These are phyloP conservation scores for Drosophila birchii DNA, from an alignment of 2,888 invertebrate species.

Conservation along the genomic window DNA sequence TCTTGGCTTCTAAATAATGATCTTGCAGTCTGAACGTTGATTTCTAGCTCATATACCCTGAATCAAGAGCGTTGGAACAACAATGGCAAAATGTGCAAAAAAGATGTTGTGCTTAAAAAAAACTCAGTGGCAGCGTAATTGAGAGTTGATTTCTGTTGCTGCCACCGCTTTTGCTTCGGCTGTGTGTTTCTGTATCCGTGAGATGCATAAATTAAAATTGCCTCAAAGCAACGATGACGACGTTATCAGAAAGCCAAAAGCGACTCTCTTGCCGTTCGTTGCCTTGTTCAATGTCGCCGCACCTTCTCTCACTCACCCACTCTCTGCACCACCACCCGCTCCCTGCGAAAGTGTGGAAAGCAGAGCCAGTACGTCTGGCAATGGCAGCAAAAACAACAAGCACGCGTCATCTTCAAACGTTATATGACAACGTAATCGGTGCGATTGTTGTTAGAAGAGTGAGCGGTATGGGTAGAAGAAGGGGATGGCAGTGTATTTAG, in stretches of 20 bases:
- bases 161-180: conserved; percentile 19
- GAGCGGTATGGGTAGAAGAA: conserved; percentile 1
- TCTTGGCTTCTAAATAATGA: background rate
- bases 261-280: conserved; percentile 52
- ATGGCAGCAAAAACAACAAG: conserved; percentile 54
- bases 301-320: conserved; percentile 52
- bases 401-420: conserved; percentile 72
- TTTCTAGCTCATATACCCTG: background rate
- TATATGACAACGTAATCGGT: conserved; percentile 61
- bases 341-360: conserved; percentile 24
- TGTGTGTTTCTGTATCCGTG: conserved; percentile 37
- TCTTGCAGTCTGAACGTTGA: background rate
- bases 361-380: conserved; percentile 73
- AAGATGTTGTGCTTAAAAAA: conserved; percentile 40
- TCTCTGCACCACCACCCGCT: conserved; percentile 28
- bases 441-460: conserved; percentile 28
- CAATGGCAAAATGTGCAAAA: conserved; percentile 52
- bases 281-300: conserved; percentile 66
- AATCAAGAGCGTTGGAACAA: conserved; percentile 40
- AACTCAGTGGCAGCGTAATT: conserved; percentile 35
- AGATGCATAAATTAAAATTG: conserved; percentile 76
- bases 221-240: conserved; percentile 63
- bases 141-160: conserved; percentile 57
- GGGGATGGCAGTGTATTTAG: background rate
- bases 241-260: conserved; percentile 42